Evolutionary conservation across 2,797 vertebrate genomes (phyloP).

Genomic region (Rhabdomys pumilio): DNA sequence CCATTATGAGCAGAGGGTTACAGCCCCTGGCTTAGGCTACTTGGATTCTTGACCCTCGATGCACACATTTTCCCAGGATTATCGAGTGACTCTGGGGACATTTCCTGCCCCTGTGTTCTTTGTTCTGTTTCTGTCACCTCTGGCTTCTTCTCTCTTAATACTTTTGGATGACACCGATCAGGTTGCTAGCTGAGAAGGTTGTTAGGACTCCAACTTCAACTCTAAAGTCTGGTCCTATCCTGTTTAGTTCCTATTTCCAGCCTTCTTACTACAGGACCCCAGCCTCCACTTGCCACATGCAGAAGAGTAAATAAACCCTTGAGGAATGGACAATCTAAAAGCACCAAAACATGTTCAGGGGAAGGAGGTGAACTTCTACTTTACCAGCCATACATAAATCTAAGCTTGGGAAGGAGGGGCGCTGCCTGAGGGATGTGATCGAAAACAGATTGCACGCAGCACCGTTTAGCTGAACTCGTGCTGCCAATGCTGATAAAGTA

Average conservation of each 20-base stretch:
- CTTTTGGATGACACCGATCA: background rate
- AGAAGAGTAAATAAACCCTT: background rate
- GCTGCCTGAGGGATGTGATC: background rate
- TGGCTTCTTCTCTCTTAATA: background rate
- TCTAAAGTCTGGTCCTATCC: background rate
- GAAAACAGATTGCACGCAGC: background rate
- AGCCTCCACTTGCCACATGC: background rate
- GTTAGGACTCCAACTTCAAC: background rate
- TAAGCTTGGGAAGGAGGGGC: background rate
- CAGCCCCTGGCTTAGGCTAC: background rate
- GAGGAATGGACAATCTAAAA: background rate
- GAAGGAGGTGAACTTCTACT: background rate
- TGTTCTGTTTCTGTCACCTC: background rate
- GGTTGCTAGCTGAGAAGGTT: too few relatives aligned
- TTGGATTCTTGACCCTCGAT: background rate
- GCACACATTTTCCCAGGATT: background rate
- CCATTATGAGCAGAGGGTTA: background rate
- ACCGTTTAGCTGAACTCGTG: background rate
- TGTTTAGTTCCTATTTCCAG: background rate
- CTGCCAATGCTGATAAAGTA: slow-evolving; percentile 6
- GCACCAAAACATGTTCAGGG: background rate
- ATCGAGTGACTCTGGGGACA: background rate
- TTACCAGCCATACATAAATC: background rate
- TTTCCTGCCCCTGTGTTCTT: background rate
- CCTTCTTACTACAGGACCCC: background rate